A percentile compares a stretch with the other conserved stretches of the same genome.
Evolutionary conservation across 2,113 vertebrate species (phyloP).

Genomic region (Alectura lathami): DNA sequence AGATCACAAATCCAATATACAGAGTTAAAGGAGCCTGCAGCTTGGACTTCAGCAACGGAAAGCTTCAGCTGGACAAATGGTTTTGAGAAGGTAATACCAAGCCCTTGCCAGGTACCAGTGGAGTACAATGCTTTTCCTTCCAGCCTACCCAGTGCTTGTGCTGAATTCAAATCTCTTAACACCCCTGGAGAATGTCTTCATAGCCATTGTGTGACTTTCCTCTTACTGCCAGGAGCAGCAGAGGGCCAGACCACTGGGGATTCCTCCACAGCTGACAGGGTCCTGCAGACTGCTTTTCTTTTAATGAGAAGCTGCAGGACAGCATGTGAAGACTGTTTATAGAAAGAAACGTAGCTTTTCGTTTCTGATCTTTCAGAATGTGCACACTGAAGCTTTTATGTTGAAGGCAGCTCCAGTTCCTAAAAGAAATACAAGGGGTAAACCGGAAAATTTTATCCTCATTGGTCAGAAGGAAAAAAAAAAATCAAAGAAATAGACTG

Average conservation of each 20-base stretch:
- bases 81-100: not conserved
- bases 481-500: not conserved
- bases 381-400: not conserved
- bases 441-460: not conserved
- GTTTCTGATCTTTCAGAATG: not conserved
- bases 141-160: not conserved
- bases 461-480: not conserved
- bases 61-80: not conserved
- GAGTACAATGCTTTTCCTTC: not conserved
- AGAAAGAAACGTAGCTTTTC: not conserved
- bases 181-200: not conserved
- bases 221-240: not conserved
- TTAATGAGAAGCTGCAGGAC: not conserved
- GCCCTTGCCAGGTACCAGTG: not conserved
- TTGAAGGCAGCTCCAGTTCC: not conserved
- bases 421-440: not conserved
- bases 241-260: constrained; percentile 26
- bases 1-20: not conserved
- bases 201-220: not conserved
- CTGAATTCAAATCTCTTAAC: not conserved
- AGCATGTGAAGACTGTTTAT: not conserved
- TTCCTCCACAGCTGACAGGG: not conserved
- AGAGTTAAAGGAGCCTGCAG: not conserved
- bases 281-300: constrained; percentile 1
- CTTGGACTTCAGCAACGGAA: not conserved